Conservation (phyloP, 1,140 invertebrate genomes). For the Pseudomyrmex gracilis region DNA sequence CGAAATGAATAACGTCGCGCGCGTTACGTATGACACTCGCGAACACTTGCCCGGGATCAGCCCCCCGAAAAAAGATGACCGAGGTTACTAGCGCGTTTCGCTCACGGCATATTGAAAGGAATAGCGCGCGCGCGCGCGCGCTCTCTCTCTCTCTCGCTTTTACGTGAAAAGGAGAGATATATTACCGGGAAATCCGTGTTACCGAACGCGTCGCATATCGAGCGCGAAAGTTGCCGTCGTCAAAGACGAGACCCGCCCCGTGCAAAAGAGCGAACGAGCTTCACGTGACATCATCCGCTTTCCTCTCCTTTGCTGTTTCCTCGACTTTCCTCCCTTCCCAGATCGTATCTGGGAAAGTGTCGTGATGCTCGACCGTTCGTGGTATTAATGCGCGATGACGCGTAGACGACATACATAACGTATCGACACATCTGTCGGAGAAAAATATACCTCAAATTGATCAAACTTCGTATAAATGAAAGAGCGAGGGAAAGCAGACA, state of each 20-base stretch:
- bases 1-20: constrained; percentile 53
- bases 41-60: constrained; percentile 31
- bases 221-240: constrained; percentile 43
- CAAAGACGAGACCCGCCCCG: constrained; percentile 16
- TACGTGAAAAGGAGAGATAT: constrained; percentile 55
- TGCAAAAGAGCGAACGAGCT: no score
- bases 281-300: not conserved
- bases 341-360: not conserved
- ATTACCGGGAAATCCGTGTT: constrained; percentile 68
- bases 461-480: not conserved
- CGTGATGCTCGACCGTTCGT: constrained; percentile 9
- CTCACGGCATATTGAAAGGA: constrained; percentile 19
- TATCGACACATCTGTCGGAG: not conserved
- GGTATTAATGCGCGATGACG: not conserved
- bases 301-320: not conserved
- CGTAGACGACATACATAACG: not conserved
- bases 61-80: constrained; percentile 40
- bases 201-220: constrained; percentile 42
- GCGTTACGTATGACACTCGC: constrained; percentile 43
- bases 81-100: constrained; percentile 1
- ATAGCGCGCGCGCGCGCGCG: no score
- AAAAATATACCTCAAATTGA: constrained; percentile 7
- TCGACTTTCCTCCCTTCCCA: not conserved
- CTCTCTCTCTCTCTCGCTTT: no score
- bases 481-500: not conserved